Base-by-base conservation (phyloP, 1,140 invertebrate species). In the Drosophila hydei region DNA sequence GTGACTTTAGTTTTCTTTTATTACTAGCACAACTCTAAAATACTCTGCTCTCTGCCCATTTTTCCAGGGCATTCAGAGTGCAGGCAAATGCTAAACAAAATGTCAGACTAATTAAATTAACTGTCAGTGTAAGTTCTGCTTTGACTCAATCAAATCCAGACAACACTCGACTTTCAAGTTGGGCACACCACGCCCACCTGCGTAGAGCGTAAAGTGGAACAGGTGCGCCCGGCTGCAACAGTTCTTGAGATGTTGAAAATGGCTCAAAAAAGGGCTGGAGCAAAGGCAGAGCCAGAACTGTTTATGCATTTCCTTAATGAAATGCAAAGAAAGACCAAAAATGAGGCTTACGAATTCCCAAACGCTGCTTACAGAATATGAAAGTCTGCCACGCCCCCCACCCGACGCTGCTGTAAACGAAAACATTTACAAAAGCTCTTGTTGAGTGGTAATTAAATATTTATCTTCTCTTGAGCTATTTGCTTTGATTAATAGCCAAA, bases 251-350 rank as follows among this genome's bases (percentile, higher is more conserved):
- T 36, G 42, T 16, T 30, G 18, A 42, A 36, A 51, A 23, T 58
- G 36, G 19, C 40, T 43, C n/a, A 9, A 2, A 45, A 45, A 36
- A 6, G 18, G 38, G 9, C 7, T 21, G 16, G 6, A 12, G 18
- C 50, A 38, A 0, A n/a, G 27, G 11, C 25, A 30, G 51, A 47
- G n/a, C 19, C 33, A 12, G 40, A 63, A 56, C 61, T 69, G 75
- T 59, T 72, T 80, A 75, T 80, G 72, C 77, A 80, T 69, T 80
- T 80, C 55, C 72, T 59, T 80, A 80, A 80, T 80, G 77, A 80
- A 80, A 79, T 79, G 77, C 63, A 80, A 80, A 79, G 77, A 79
- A 62, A 79, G 14, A 47, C 12, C 3, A 25, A 58, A 64, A 64
- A 71, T 56, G 43, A 51, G 42, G 68, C 40, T 56, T 58, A 58